phyloP scores from a whole-genome alignment of 35 echinoderm and acorn worm species.

The Heliocidaris erythrogramma region DNA sequence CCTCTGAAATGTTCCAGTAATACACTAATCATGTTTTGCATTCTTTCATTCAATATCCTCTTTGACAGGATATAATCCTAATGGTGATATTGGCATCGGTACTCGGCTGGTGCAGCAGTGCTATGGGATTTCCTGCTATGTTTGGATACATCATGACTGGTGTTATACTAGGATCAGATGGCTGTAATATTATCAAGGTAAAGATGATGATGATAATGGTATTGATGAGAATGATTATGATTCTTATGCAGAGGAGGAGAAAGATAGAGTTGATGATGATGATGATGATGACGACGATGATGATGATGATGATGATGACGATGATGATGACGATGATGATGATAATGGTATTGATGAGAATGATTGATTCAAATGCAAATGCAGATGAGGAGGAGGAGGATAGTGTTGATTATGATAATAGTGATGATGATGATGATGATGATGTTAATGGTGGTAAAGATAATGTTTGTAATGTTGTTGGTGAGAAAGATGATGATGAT shows the following conservation, averaged over 20 bases:
- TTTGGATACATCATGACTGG: constrained; percentile 97
- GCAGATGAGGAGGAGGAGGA: no score
- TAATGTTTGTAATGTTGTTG: no score
- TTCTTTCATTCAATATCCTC: not conserved
- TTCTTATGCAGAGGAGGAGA: not conserved
- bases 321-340: not conserved
- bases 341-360: no score
- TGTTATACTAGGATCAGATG: constrained; percentile 88
- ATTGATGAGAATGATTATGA: not conserved
- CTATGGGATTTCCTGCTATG: constrained; percentile 87
- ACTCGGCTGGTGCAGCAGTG: constrained; percentile 79
- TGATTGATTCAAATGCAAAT: no score
- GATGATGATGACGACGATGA: no score
- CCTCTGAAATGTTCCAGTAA: no score
- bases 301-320: not conserved
- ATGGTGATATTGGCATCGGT: constrained; percentile 76
- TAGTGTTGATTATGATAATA: not conserved
- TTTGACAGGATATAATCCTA: constrained; percentile 88
- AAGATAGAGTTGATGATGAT: not conserved
- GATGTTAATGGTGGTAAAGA: no score
- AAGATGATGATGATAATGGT: no score
- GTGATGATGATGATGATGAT: not conserved
- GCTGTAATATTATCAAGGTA: constrained; percentile 92
- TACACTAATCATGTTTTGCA: no score
- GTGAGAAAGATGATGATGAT: not conserved